Evolutionary conservation across 2,113 vertebrate genomes (phyloP), one percentile per base, ranked within the genome.

Genomic region (Lates calcarifer): DNA sequence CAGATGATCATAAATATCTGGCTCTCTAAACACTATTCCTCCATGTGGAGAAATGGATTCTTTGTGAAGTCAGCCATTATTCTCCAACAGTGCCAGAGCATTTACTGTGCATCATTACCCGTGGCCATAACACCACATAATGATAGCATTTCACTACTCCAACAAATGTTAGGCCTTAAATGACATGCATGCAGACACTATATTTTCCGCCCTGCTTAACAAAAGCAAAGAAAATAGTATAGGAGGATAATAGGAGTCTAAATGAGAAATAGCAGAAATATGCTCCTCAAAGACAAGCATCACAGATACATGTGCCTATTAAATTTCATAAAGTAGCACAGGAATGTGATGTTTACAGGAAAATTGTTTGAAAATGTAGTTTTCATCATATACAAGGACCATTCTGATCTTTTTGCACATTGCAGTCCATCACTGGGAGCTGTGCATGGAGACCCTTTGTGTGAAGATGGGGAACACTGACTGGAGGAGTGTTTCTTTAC

Each of bases 71-170:
- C 79, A 84, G 83, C 78, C 78, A 87, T 87, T 86, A 56, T 86
- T 77, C 68, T 86, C 87, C 77, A 68, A 11, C 85, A 77, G 81
- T 82, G 85, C 60, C 7, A 4, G 17, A 81, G 71, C 83, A 73
- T 78, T 88, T 74, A 89, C 60, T 53, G 61, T 78, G 85, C 83
- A 82, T 88, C 90, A 91, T 91, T 91, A 91, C 68, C 87, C 75
- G 28, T 69, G 81, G 85, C 61, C 78, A 89, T 87, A 89, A 87
- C 74, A 77, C 77, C 51, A 79, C 78, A 77, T 89, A 84, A 89
- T 86, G 90, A 81, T 61, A 79, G 60, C 83, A 58, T 87, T 77
- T 87, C 72, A 66, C 74, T 62, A 64, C 55, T 79, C 2, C 57
- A 14, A 65, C 28, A 77, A 81, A 82, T 74, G 58, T 43, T 67